phyloP scores from a whole-genome alignment of 2,797 vertebrate species.

The Lates japonicus region DNA sequence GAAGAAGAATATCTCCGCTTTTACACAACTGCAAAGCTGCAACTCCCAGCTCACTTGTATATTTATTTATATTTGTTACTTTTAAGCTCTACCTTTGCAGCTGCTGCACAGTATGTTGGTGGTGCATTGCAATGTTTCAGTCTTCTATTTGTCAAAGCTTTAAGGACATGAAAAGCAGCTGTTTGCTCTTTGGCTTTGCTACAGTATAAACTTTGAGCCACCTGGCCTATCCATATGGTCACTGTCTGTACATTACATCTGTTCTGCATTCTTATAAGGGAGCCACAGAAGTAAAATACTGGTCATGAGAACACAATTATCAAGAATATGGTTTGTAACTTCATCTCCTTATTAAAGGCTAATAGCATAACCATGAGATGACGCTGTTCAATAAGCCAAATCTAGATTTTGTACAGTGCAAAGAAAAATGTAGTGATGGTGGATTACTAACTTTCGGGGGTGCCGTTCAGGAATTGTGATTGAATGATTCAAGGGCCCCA shows the following conservation, averaged over 20 bases:
- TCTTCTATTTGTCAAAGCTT: slow-evolving; percentile 31
- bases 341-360: slow-evolving; percentile 14
- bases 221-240: slow-evolving; percentile 39
- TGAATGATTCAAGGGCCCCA: not conserved
- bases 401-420: slow-evolving; percentile 11
- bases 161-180: slow-evolving; percentile 44
- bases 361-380: slow-evolving; percentile 1
- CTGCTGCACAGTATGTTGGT: not conserved
- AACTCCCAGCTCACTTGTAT: not conserved
- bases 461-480: slow-evolving; percentile 1
- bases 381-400: slow-evolving; percentile 17
- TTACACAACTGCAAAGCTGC: not conserved
- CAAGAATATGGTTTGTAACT: not conserved
- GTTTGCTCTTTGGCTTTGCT: slow-evolving; percentile 36
- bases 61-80: not conserved
- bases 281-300: slow-evolving; percentile 19
- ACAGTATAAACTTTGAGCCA: slow-evolving; percentile 33
- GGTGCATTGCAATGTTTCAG: slow-evolving; percentile 4
- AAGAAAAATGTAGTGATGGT: slow-evolving; percentile 20
- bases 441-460: slow-evolving; percentile 34
- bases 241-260: slow-evolving; percentile 20
- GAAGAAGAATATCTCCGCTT: not conserved
- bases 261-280: slow-evolving; percentile 6
- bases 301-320: slow-evolving; percentile 17
- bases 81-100: slow-evolving; percentile 14